Base-by-base conservation (phyloP, 1,140 invertebrate genomes). In the Xylocopa sonorina region DNA sequence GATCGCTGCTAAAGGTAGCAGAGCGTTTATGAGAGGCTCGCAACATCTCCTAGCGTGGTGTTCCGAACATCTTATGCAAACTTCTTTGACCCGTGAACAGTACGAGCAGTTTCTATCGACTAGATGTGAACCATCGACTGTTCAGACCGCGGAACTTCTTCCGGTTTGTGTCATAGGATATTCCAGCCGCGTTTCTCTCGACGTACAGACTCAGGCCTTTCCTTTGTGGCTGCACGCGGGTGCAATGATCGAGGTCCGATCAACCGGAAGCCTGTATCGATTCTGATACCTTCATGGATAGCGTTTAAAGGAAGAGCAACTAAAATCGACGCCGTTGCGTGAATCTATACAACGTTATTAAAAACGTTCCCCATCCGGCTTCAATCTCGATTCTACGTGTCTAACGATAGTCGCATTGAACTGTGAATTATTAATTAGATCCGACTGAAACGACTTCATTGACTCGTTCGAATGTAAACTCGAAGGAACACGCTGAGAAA, bases 111-210 rank as follows among this genome's bases (percentile, higher is more conserved):
- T 77, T 72, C 64, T 18, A 67, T 77, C 51, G 48, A 32, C 57
- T 38, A 69, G 67, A 82, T 58, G 80, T 78, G 72, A 84, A 74
- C 46, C 77, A 87, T 87, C 80, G 78, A 69, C 64, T 85, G 81
- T 83, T 84, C 81, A 87, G 48, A 76, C 75, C 81, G 78, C 81
- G 87, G 86, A 89, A 89, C 88, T 89, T 88, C 84, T 90, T 90
- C 88, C 89, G 88, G 89, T 81, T 73, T 32, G 27, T 74, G 80
- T 83, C 83, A 85, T 89, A 88, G 80, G 60, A 87, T 89, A 90
- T 90, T 89, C 88, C 62, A 58, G 74, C 57, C 82, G 78, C 80
- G 88, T 88, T 87, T 82, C 72, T 62, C 82, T 84, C 77, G 67
- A 50, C 81, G 73, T 82, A 77, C 46, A 64, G 43, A 27, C 63